These are phyloP conservation scores for Marasmarcha lunaedactyla DNA, from an alignment of 2,888 invertebrate species.

Conservation along the genomic window DNA sequence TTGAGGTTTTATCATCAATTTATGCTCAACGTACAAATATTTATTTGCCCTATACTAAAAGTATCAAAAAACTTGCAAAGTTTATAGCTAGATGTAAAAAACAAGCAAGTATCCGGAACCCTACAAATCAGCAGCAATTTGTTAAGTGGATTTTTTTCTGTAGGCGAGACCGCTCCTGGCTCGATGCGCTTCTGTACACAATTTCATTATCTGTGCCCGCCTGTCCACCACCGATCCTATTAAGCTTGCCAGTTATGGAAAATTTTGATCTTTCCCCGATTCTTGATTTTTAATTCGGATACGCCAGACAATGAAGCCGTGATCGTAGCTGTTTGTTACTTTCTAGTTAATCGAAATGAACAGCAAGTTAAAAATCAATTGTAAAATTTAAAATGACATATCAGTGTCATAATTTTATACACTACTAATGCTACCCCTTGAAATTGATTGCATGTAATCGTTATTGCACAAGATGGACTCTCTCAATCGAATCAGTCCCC, in stretches of 20 bases:
- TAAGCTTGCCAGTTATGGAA: constrained; percentile 22
- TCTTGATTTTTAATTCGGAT: constrained; percentile 5
- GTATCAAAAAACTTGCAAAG: no score
- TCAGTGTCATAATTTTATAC: constrained; percentile 5
- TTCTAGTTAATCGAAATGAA: no score
- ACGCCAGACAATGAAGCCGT: no score
- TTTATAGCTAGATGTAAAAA: no score
- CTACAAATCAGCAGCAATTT: constrained; percentile 71
- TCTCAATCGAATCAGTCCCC: constrained; percentile 48
- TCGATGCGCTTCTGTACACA: constrained; percentile 70
- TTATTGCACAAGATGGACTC: constrained; percentile 43
- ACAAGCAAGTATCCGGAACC: constrained; percentile 67
- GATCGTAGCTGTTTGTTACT: no score
- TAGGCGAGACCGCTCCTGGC: constrained; percentile 62
- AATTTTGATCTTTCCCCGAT: constrained; percentile 25
- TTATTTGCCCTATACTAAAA: no score
- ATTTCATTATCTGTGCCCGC: constrained; percentile 67
- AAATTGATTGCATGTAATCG: constrained; percentile 19
- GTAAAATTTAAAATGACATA: no score
- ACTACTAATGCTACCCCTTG: constrained; percentile 20
- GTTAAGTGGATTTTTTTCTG: constrained; percentile 72
- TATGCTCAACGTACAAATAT: no score
- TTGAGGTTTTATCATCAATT: no score
- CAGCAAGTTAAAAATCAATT: no score
- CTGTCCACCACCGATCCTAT: constrained; percentile 24